Evolutionary conservation across 2,797 vertebrate genomes (phyloP).

Genomic region (Sylvilagus floridanus): DNA sequence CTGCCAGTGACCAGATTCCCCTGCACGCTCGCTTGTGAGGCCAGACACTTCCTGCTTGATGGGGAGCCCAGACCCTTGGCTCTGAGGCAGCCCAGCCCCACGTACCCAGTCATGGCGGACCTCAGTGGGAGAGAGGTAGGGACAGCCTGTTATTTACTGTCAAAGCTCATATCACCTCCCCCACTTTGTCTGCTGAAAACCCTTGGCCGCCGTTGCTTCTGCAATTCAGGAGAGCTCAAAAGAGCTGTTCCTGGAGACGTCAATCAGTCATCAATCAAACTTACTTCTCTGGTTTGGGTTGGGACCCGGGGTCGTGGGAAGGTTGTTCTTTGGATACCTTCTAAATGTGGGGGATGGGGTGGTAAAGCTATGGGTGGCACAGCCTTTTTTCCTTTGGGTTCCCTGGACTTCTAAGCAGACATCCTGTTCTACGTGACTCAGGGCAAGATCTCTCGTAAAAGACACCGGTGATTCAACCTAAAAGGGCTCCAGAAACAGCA

Average conservation of each 20-base stretch:
- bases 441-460: background rate
- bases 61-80: conserved; percentile 87
- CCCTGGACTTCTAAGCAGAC: background rate
- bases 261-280: background rate
- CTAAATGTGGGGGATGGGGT: background rate
- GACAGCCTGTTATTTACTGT: conserved; percentile 39
- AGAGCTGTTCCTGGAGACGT: background rate
- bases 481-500: background rate
- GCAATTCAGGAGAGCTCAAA: background rate
- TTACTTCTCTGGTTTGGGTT: background rate
- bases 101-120: conserved; percentile 91
- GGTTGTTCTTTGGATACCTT: background rate
- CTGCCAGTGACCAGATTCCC: conserved; percentile 92
- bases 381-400: conserved; percentile 24
- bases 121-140: conserved; percentile 94
- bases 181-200: background rate
- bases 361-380: background rate
- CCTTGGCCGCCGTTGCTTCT: background rate
- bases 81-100: conserved; percentile 87
- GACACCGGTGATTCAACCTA: background rate
- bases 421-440: background rate
- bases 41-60: conserved; percentile 83
- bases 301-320: background rate
- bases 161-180: background rate
- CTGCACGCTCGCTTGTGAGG: conserved; percentile 90